Evolutionary conservation across 2,113 vertebrate genomes (phyloP), one percentile per base, ranked within the genome.

Genomic region (Pavo muticus): DNA sequence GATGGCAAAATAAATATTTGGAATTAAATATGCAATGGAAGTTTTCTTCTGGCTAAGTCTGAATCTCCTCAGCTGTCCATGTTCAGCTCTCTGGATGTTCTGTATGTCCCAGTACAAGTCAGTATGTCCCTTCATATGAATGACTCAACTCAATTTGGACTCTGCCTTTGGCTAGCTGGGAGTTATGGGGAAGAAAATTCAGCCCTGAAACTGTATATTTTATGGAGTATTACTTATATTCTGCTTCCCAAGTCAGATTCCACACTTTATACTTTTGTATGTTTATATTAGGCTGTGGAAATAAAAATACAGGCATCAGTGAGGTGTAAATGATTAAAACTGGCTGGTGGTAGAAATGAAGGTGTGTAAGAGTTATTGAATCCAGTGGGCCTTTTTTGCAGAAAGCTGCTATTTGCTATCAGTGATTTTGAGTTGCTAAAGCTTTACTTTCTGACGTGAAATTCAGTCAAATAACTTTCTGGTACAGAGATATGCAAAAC

Each of bases 1-100:
- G 57, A 77, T 5, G 88, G 48, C 64, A 87, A 94, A 90, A 87
- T 94, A 93, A 97, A 95, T 10, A 19, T 57, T 56, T 87, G 78
- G 83, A 80, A 75, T 65, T 30, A 84, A 95, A 72, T 39, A 84
- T 65, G 16, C 6, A 0, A 11, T 11, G 21, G 54, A 32, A 25
- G 10, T 35, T 91, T 50, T 75, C 6, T 81, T 93, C 47, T 73
- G 80, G n/a, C 10, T 83, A n/a, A 63, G 87, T 80, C n/a, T 88
- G 87, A 70, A 54, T 56, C 32, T 72, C 30, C 47, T 20, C 14
- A 60, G 4, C 3, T 84, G n/a, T 30, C 5, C 8, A 5, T 2
- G 12, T 54, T 71, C 23, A 9, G 0, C 32, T 74, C 29, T 21
- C 20, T 78, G 52, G 20, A 3, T 1, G 64, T 64, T 92, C 76